Base-by-base conservation (phyloP, 2,888 invertebrate genomes). In the Lydus trimaculatus region DNA sequence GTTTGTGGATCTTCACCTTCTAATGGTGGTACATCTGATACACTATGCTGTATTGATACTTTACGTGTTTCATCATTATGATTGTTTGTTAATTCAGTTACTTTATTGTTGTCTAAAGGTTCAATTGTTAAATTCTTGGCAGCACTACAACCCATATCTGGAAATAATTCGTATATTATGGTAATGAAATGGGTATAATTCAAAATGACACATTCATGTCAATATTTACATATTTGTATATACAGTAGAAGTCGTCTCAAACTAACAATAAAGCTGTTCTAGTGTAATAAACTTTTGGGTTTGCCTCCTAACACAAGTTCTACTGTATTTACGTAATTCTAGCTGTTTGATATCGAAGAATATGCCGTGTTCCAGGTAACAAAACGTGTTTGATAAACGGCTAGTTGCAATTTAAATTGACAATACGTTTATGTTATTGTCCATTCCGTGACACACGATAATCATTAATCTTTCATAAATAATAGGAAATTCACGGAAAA, bases 131-230 rank as follows among this genome's bases (percentile, higher is more conserved):
- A 61, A 72, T 84, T 84, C 72, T 84, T 84, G 11, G 84, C 80
- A 33, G 83, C 83, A 70, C 81, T 84, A 70, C 84, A 84, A 66
- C 84, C 84, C 84, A 84, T 84, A 23, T 63, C 72, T 77, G 67
- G 28, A 67, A 73, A 69, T 66, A 61, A 69, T 66, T 58, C 61
- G 58, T 31, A 56, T 58, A 61, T 61, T 67, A 69, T 66, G 66
- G 66, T 66, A 69, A 63, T 63, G 9, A 52, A 28, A 58, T 28
- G 15, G 20, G 4, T 28, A 59, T 31, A 13, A 59, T 15, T 43
- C 7, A 43, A 43, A n/a, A 43, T 43, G n/a, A 7, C 17, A 43
- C 8, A 43, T 43, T 43, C 6, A 17, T 43, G 43, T 43, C 43
- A 43, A 43, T 43, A 43, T 43, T 43, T 43, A 17, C 43, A 17